These are phyloP conservation scores for Bursaphelenchus okinawaensis DNA, from an alignment of 2,888 invertebrate species.

Conservation along the genomic window DNA sequence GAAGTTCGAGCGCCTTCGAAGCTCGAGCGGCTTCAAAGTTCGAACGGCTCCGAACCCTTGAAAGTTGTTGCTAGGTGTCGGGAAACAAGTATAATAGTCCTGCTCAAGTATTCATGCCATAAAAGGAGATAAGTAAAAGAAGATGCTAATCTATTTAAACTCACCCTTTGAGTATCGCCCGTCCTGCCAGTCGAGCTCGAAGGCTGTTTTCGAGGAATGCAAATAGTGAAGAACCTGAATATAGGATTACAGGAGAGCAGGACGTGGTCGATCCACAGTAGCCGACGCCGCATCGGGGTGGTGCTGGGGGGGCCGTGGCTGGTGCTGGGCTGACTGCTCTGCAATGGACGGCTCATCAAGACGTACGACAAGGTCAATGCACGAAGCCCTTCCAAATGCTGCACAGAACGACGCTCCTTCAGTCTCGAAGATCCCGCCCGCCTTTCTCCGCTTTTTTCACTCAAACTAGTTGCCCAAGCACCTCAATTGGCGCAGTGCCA, in stretches of 20 bases:
- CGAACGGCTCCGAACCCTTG: too few species aligned
- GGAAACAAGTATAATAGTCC: too few species aligned
- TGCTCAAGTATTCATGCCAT: too few species aligned
- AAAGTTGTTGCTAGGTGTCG: neutral
- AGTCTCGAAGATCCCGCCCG: neutral
- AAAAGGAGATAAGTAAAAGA: too few species aligned
- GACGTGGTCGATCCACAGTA: slow-evolving; percentile 17
- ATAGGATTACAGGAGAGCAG: slow-evolving; percentile 28
- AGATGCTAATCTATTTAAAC: neutral
- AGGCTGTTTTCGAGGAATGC: slow-evolving; percentile 17
- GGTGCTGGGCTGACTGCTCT: neutral
- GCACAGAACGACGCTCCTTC: neutral
- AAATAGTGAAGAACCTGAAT: slow-evolving; percentile 30
- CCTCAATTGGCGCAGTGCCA: neutral
- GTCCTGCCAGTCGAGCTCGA: neutral
- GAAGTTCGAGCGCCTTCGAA: too few species aligned
- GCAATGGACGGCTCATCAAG: neutral
- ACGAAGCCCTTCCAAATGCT: neutral
- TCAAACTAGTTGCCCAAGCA: neutral
- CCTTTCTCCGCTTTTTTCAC: neutral
- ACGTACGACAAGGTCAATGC: neutral
- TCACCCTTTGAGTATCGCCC: slow-evolving; percentile 9
- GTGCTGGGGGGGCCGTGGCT: neutral
- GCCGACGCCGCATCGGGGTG: slow-evolving; percentile 4
- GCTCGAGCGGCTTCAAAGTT: too few species aligned